A percentile compares a stretch with the other conserved stretches of the same genome.
phyloP scores from a whole-genome alignment of 53 echinoderm and acorn worm genomes.

The Pentamera pediparva region DNA sequence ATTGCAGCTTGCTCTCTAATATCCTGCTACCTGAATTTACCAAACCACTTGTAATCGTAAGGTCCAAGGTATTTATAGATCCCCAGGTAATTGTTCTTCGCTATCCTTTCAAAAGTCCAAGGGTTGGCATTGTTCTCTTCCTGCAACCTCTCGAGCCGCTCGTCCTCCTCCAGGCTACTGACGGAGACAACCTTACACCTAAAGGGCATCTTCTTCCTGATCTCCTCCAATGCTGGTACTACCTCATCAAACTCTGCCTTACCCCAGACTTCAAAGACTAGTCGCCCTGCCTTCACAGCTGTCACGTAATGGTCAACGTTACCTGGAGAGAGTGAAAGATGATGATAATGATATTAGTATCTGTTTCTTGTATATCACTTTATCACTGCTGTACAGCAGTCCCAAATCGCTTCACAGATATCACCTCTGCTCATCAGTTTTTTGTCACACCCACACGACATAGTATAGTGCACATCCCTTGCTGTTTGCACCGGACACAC shows the following conservation, averaged over 20 bases:
- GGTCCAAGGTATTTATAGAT: slow-evolving; percentile 68
- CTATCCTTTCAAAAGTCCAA: slow-evolving; percentile 91
- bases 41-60: slow-evolving; percentile 89
- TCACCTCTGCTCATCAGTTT: background rate
- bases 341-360: background rate
- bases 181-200: slow-evolving; percentile 63
- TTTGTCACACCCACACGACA: background rate
- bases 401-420: too few species aligned
- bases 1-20: background rate
- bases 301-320: slow-evolving; percentile 90
- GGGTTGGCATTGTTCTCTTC: slow-evolving; percentile 66
- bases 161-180: slow-evolving; percentile 43
- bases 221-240: slow-evolving; percentile 46
- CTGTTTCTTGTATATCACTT: background rate
- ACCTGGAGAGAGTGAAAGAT: slow-evolving; percentile 33
- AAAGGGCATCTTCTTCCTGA: slow-evolving; percentile 81
- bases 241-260: slow-evolving; percentile 69
- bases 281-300: slow-evolving; percentile 67
- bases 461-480: too few species aligned
- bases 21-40: slow-evolving; percentile 63
- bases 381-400: too few species aligned
- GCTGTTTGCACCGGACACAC: too few species aligned
- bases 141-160: background rate
- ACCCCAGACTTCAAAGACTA: slow-evolving; percentile 68
- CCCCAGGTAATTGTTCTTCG: slow-evolving; percentile 63